Evolutionary conservation across 2,888 invertebrate species (phyloP), one percentile per base, ranked within the genome.

Genomic region (Synergus gifuensis): DNA sequence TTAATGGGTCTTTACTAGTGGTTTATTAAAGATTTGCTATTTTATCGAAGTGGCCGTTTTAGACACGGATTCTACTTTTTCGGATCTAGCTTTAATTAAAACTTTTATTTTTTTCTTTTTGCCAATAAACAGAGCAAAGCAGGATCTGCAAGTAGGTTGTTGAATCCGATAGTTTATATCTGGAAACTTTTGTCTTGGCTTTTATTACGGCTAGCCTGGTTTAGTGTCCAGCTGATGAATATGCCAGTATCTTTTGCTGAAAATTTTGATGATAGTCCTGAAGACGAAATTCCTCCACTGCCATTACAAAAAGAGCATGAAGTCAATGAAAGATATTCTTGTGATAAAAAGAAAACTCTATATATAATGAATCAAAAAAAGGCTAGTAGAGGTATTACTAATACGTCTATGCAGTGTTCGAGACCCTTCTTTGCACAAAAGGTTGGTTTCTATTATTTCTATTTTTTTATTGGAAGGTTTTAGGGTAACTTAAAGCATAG

Each of bases 291-390:
- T 76, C 90, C 86, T 1, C 91, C 90, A 36, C 89, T 89, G n/a
- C 90, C 90, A 11, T 89, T 90, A 4, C 90, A 91, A 0, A 89
- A 89, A 4, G 85, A 85, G 0, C 83, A 84, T 16, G 87, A 85
- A 46, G 86, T 87, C 3, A 83, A 86, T 67, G 81, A 86, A 73
- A 93, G 89, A 18, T 94, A 94, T 86, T 94, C 96, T 2, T 97
- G 97, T 91, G 97, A 97, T 90, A 95, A 95, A 89, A 94, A 94
- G 82, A 94, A 95, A 80, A 94, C 94, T 54, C 92, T 97, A 4
- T 97, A 95, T 90, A 94, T 95, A 76, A 91, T 96, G 83, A 94
- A 96, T 84, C 95, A 95, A 84, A 92, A 93, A 2, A 92, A 93
- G 80, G 92, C 92, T 12, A 85, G 89, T 22, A 87, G 87, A 22